A percentile compares a stretch with the other conserved stretches of the same genome.
phyloP scores from a whole-genome alignment of 2,113 vertebrate genomes.

The Muscicapa adusta region DNA sequence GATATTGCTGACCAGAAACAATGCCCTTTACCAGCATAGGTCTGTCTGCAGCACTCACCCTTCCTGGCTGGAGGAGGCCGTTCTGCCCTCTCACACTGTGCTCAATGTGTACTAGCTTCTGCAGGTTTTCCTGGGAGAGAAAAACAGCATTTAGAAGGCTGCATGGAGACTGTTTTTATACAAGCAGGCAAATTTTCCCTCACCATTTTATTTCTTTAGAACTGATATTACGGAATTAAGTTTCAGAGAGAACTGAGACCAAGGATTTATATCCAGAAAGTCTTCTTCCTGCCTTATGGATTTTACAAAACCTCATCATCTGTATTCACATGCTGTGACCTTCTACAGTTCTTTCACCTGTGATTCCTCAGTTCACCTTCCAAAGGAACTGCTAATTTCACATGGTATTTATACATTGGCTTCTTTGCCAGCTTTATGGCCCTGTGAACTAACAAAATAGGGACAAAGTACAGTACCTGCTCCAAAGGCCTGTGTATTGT shows the following conservation, averaged over 20 bases:
- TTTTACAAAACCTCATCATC: neutral
- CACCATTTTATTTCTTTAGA: neutral
- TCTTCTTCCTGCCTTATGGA: neutral
- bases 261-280: neutral
- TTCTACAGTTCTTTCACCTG: neutral
- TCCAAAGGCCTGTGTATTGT: neutral
- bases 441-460: neutral
- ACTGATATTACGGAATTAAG: neutral
- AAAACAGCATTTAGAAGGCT: neutral
- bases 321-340: neutral
- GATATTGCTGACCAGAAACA: conserved; percentile 46
- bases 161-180: neutral
- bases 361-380: neutral
- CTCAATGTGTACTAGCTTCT: conserved; percentile 94
- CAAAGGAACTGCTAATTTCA: neutral
- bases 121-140: conserved; percentile 87
- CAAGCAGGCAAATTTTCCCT: neutral
- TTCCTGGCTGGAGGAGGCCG: conserved; percentile 87
- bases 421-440: neutral
- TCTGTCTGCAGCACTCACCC: conserved; percentile 79
- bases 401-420: neutral
- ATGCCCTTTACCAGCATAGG: conserved; percentile 60
- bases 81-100: conserved; percentile 89
- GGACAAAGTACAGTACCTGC: neutral
- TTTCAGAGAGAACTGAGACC: neutral